Base-by-base conservation (phyloP, 2,113 vertebrate species). In the Hylia prasina region DNA sequence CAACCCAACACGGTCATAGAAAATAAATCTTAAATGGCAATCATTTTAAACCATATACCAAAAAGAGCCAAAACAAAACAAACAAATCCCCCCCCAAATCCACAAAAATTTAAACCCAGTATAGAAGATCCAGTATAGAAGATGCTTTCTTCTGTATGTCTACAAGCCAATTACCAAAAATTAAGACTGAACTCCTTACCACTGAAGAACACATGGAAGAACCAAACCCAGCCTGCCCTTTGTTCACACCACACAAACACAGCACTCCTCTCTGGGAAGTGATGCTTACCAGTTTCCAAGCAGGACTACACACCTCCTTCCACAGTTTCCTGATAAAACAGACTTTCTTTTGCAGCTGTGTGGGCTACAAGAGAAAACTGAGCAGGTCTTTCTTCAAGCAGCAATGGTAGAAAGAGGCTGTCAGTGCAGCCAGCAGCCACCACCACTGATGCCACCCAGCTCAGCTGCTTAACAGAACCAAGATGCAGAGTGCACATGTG, bases 261-360 rank as follows among this genome's bases (percentile, higher is more conserved):
- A 44, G 8, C 27, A 25, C 9, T 64, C 15, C 5, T 30, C 27
- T n/a, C 33, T 35, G n/a, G 40, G 33, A 48, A 31, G 20, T 23
- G 25, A 85, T 48, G 78, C 94, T 97, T 78, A 86, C 82, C 93
- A 71, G 47, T 13, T 91, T 45, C 48, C 40, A 72, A 22, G 70
- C 71, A 88, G 82, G 50, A 82, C 70, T 56, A 80, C 7, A 37
- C 4, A 7, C 18, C 39, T 89, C 77, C 57, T 91, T 79, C 83
- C 56, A 31, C 27, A 65, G 27, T 24, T 31, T 65, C 56, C 71
- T 78, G 73, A 35, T 30, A 19, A 61, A 66, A 85, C 10, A 63
- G 7, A 61, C 23, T 47, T 68, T 27, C 31, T 89, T 83, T 78
- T 92, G 66, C 25, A 87, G 71, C 40, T 84, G 19, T 39, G 31